These are phyloP conservation scores for Salmo trutta DNA, from an alignment of 2,797 vertebrate genomes.

Conservation along the genomic window DNA sequence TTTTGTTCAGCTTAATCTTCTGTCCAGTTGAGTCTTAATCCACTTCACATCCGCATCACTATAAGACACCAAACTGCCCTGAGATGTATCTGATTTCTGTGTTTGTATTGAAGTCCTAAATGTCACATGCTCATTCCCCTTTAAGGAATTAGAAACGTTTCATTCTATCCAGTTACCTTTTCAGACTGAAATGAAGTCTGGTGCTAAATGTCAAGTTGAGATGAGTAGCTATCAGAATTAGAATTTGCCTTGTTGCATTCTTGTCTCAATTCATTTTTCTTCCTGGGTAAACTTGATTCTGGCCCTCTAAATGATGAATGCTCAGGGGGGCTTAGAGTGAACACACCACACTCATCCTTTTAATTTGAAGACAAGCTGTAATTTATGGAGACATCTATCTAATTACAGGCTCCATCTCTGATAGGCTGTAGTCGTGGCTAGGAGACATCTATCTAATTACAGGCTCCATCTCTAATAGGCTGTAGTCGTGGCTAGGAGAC, in stretches of 20 bases:
- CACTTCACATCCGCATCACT: neutral
- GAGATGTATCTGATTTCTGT: neutral
- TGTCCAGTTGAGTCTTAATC: neutral
- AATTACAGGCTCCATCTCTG: too few relatives aligned
- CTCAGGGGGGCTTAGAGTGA: constrained; percentile 36
- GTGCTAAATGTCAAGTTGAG: constrained; percentile 54
- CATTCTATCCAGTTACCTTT: constrained; percentile 57
- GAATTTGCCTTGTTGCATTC: constrained; percentile 38
- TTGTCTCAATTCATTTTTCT: constrained; percentile 44
- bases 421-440: too few relatives aligned
- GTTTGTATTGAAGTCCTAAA: neutral
- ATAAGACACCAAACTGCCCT: neutral
- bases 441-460: too few relatives aligned
- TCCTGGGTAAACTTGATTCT: constrained; percentile 32
- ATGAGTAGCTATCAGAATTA: constrained; percentile 22
- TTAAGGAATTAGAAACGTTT: constrained; percentile 34
- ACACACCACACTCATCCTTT: constrained; percentile 44
- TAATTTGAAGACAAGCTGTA: constrained; percentile 55
- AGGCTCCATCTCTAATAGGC: too few relatives aligned
- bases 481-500: too few relatives aligned
- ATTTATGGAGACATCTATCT: constrained; percentile 42
- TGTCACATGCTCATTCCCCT: neutral
- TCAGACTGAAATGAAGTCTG: constrained; percentile 37
- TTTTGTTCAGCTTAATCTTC: neutral
- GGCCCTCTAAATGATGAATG: constrained; percentile 32